phyloP scores from a whole-genome alignment of 1,140 invertebrate species.

The Cyclargus thomasi region DNA sequence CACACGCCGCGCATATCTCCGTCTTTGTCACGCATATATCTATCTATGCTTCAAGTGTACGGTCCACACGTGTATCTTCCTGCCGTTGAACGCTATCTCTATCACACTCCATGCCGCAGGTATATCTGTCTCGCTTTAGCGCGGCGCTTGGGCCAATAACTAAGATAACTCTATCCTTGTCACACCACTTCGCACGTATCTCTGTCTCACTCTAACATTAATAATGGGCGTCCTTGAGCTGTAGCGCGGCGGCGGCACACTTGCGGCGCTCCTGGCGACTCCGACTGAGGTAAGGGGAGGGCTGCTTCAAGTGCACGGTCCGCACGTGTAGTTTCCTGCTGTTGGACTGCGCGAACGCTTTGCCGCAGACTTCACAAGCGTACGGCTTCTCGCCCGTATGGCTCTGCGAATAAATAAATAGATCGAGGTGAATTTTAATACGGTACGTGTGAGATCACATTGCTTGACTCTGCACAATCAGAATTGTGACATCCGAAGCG shows the following conservation, averaged over 20 bases:
- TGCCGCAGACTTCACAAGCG: constrained; percentile 86
- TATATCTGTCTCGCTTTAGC: background rate
- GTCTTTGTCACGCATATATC: background rate
- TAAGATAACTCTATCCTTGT: too few species aligned
- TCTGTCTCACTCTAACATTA: background rate
- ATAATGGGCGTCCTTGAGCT: constrained; percentile 15
- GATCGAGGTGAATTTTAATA: background rate
- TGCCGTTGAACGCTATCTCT: background rate
- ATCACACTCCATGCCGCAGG: background rate
- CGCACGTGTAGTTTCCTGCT: constrained; percentile 77
- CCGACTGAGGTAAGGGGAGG: constrained; percentile 44
- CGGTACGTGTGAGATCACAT: too few species aligned
- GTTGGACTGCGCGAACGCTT: constrained; percentile 80
- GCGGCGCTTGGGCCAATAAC: too few species aligned
- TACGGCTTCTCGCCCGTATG: constrained; percentile 87
- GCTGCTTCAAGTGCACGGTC: constrained; percentile 51
- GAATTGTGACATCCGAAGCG: too few species aligned
- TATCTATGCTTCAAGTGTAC: constrained; percentile 37
- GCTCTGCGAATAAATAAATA: constrained; percentile 31
- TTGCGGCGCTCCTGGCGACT: constrained; percentile 28
- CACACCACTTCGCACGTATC: background rate
- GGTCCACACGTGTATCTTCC: constrained; percentile 22
- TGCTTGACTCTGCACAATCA: too few species aligned
- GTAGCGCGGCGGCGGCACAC: background rate
- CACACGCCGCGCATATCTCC: background rate